Conservation (phyloP, 2,888 invertebrate genomes). For the Smittia aterrima region DNA sequence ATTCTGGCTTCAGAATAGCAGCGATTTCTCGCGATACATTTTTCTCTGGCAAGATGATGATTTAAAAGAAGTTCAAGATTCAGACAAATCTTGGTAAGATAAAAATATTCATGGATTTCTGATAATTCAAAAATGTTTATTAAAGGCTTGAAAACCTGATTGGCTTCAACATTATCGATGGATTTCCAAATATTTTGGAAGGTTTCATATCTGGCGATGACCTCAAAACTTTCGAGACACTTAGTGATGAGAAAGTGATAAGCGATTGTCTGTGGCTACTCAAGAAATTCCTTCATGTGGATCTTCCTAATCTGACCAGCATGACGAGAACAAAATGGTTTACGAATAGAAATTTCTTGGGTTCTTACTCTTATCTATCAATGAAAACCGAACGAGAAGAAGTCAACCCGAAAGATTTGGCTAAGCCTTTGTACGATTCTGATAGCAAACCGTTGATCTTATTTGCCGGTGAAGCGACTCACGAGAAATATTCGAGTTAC, state of each 20-base stretch:
- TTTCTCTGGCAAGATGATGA: constrained; percentile 61
- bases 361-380: constrained; percentile 61
- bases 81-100: constrained; percentile 13
- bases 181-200: constrained; percentile 57
- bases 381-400: constrained; percentile 45
- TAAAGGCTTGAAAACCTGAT: no score
- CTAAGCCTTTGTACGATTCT: constrained; percentile 52
- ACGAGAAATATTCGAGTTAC: constrained; percentile 58
- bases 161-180: constrained; percentile 55
- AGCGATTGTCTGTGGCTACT: constrained; percentile 57
- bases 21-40: background rate
- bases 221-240: constrained; percentile 57
- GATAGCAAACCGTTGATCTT: constrained; percentile 54
- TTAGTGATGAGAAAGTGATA: constrained; percentile 56
- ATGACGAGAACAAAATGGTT: constrained; percentile 34
- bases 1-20: constrained; percentile 59
- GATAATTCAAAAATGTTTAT: no score
- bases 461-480: constrained; percentile 64
- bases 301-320: constrained; percentile 47
- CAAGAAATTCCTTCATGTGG: constrained; percentile 56
- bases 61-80: background rate
- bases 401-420: constrained; percentile 48
- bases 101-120: no score
- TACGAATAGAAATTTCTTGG: constrained; percentile 46
- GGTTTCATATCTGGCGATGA: constrained; percentile 59